These are phyloP conservation scores for Plutella xylostella DNA, from an alignment of 2,888 invertebrate species.

Conservation along the genomic window DNA sequence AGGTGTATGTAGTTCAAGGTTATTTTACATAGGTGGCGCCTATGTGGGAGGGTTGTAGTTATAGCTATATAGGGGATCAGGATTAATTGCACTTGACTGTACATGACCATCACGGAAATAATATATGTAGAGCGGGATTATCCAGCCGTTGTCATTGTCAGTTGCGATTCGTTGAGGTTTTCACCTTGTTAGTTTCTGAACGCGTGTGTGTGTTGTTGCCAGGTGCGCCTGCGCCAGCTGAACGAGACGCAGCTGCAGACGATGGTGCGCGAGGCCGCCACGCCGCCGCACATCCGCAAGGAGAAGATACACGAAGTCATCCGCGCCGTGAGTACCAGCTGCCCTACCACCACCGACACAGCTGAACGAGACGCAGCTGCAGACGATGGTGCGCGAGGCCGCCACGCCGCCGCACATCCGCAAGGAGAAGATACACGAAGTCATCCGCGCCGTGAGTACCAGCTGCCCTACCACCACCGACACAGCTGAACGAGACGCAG, in stretches of 20 bases:
- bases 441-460: conserved; percentile 61
- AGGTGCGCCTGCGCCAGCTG: conserved; percentile 77
- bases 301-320: conserved; percentile 80
- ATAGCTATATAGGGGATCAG: too few relatives aligned
- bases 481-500: conserved; percentile 87
- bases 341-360: too few relatives aligned
- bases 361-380: conserved; percentile 84
- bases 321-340: conserved; percentile 48
- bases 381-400: conserved; percentile 87
- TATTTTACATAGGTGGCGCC: too few relatives aligned
- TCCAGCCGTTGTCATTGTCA: too few relatives aligned
- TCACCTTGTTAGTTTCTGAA: too few relatives aligned
- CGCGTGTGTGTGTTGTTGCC: not conserved
- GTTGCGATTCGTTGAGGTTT: too few relatives aligned
- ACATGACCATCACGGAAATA: too few relatives aligned
- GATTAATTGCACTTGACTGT: too few relatives aligned
- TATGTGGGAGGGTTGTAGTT: too few relatives aligned
- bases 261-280: conserved; percentile 91
- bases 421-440: conserved; percentile 82
- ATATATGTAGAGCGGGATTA: too few relatives aligned
- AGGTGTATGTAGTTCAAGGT: too few relatives aligned
- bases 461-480: too few relatives aligned
- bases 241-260: conserved; percentile 84
- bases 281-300: conserved; percentile 81
- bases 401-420: conserved; percentile 84